Evolutionary conservation across 2,797 vertebrate genomes (phyloP), one percentile per base, ranked within the genome.

Genomic region (Dromococcyx pavoninus): DNA sequence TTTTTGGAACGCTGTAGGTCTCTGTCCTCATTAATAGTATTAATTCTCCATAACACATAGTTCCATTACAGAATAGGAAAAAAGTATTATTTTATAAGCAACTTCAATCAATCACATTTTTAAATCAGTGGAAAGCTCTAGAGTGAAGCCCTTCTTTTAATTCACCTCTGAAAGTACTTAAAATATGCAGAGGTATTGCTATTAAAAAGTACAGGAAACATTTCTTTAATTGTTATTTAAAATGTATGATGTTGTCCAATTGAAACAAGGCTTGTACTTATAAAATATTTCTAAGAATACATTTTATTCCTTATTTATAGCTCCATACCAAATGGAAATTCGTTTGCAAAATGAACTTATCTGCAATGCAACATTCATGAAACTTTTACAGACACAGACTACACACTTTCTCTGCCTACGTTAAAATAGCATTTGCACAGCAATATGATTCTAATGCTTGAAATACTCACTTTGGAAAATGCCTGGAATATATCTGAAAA

Each of bases 21-120:
- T 91, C 91, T 97, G 93, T 97, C 73, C 82, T 97, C 72, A 93
- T 70, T 93, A 93, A 94, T 71, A 91, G 51, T 83, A 96, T 88
- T 89, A 96, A 92, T 87, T 53, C 65, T 96, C 92, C 33, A 61
- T 85, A 97, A 96, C 39, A 96, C 91, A 76, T 43, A 92, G 54
- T 86, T 97, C 50, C 57, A 71, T 82, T 58, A 94, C 22, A 79
- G 58, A 89, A 85, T 33, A 72, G 17, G 37, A 90, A 86, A 88
- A 43, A 92, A 93, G 10, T 85, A 86, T 66, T 80, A 56, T 61
- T 89, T 93, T 57, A 91, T 88, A 96, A 84, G 32, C 88, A 88
- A 84, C 39, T 79, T 76, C 18, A 88, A 94, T 67, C 77, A 93
- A 94, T 80, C 94, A 93, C 14, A 95, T 95, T 97, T 97, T 94